phyloP scores from a whole-genome alignment of 2,113 vertebrate genomes.

The Eonycteris spelaea region DNA sequence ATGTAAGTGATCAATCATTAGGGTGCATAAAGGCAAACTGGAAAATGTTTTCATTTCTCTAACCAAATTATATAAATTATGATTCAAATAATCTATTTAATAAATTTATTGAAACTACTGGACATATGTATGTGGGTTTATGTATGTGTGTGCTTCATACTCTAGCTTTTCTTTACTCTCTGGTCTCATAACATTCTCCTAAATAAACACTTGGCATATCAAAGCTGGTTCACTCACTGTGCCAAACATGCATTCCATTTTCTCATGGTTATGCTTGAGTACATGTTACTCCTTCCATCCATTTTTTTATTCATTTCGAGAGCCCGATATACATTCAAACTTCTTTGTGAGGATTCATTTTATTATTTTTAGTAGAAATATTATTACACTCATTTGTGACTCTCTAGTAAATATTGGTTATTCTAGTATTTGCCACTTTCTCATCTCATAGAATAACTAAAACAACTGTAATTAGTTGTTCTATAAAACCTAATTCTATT shows the following conservation, averaged over 20 bases:
- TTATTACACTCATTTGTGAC: background rate
- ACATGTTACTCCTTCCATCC: background rate
- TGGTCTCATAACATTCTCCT: background rate
- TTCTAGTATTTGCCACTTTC: background rate
- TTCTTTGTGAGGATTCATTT: background rate
- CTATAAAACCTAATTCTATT: background rate
- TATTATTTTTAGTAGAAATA: background rate
- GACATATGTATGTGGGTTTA: background rate
- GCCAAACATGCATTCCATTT: background rate
- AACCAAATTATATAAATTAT: background rate
- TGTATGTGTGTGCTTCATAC: background rate
- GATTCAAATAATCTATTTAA: background rate
- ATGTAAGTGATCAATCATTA: background rate
- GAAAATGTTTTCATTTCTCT: background rate
- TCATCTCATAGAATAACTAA: background rate
- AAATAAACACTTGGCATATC: background rate
- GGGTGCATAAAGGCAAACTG: background rate
- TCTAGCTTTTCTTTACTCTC: background rate
- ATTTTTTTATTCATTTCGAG: background rate
- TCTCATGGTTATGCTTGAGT: background rate
- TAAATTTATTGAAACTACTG: background rate
- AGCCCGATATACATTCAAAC: background rate
- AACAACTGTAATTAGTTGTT: no score
- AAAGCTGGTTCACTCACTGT: background rate
- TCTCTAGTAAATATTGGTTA: background rate